These are phyloP conservation scores for Trachelus stipa DNA, from an alignment of 2,888 invertebrate species.

Conservation along the genomic window DNA sequence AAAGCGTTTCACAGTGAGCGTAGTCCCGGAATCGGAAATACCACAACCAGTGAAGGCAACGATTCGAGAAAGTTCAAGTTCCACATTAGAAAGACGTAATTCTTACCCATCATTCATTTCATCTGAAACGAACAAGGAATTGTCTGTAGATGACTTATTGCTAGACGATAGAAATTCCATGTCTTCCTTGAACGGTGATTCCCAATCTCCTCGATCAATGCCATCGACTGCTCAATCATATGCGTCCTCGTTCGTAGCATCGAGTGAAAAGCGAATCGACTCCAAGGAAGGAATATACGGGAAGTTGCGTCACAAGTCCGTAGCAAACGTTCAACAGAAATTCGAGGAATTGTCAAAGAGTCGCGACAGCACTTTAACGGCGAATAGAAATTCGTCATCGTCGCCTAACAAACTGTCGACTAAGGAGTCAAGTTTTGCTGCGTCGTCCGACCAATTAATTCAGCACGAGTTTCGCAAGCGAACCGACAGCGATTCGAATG, in stretches of 20 bases:
- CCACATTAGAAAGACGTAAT: neutral
- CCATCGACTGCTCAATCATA: neutral
- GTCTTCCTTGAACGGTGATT: neutral
- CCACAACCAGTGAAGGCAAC: neutral
- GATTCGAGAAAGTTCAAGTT: neutral
- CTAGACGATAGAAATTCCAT: neutral
- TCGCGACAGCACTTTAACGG: neutral
- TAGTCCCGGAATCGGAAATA: neutral
- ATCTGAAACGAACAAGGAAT: neutral
- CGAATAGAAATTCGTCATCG: neutral
- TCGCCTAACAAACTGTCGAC: neutral
- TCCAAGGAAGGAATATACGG: slow-evolving; percentile 18
- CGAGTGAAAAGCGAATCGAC: slow-evolving; percentile 4
- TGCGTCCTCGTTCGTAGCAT: neutral
- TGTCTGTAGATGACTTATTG: neutral
- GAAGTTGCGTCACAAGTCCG: slow-evolving; percentile 13
- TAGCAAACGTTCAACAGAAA: slow-evolving; percentile 16
- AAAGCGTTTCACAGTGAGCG: neutral
- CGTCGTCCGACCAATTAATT: neutral
- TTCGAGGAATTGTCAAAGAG: slow-evolving; percentile 18
- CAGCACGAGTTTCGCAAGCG: neutral
- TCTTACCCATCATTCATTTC: neutral
- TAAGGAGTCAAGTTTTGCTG: neutral
- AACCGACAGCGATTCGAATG: neutral
- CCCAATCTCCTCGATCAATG: neutral